A percentile compares a stretch with the other conserved stretches of the same genome.
Evolutionary conservation across 1,140 invertebrate species (phyloP).

Genomic region (Drosophila ambigua): DNA sequence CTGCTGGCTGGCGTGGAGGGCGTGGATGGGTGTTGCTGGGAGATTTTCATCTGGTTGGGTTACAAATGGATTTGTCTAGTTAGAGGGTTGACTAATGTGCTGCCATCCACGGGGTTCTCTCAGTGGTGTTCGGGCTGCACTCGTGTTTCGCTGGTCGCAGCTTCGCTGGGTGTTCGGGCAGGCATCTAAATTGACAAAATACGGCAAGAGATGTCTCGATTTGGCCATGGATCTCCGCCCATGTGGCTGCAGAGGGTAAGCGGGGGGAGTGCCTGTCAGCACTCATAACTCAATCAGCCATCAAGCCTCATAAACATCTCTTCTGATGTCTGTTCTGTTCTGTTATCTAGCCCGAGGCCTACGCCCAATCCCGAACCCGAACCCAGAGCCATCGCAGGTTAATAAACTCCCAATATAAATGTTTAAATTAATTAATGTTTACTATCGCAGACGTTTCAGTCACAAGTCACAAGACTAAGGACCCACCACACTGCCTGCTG

Average conservation of each 20-base stretch:
- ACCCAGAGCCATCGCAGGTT: slow-evolving; percentile 20
- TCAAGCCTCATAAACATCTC: slow-evolving; percentile 35
- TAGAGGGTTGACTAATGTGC: slow-evolving; percentile 64
- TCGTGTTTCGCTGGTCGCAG: slow-evolving; percentile 2
- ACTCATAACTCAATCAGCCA: slow-evolving; percentile 72
- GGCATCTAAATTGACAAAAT: slow-evolving; percentile 47
- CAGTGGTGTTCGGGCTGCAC: slow-evolving; percentile 17
- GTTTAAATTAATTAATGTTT: slow-evolving; percentile 78
- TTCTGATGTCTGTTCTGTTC: not conserved
- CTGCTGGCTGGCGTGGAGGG: not conserved
- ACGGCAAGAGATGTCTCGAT: not conserved
- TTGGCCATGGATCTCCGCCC: too few relatives aligned
- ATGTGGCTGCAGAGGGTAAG: not conserved
- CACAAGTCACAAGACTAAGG: not conserved
- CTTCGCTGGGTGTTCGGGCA: slow-evolving; percentile 47
- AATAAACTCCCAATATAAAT: slow-evolving; percentile 79
- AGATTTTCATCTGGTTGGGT: slow-evolving; percentile 49
- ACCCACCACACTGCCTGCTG: slow-evolving; percentile 59
- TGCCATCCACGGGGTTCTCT: not conserved
- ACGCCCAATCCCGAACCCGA: slow-evolving; percentile 7
- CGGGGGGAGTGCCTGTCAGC: slow-evolving; percentile 12
- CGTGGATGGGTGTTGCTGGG: slow-evolving; percentile 45
- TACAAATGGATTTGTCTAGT: slow-evolving; percentile 62
- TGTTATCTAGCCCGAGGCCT: slow-evolving; percentile 40
- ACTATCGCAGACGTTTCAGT: slow-evolving; percentile 55